Conservation (phyloP, 2,888 invertebrate genomes). For the Hesperia comma region DNA sequence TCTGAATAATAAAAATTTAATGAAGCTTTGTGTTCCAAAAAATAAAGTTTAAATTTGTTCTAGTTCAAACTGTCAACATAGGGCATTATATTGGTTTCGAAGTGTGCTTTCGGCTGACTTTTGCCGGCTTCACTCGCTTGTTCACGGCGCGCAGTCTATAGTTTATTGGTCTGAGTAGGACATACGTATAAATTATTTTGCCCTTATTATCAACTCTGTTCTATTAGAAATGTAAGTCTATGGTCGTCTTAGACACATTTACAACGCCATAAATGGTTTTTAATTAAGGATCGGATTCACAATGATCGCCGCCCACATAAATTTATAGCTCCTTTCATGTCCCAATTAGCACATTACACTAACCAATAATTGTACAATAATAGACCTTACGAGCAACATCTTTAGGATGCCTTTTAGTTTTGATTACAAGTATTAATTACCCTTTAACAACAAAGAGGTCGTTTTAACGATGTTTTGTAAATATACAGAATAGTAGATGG, state of each 20-base stretch:
- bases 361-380: slow-evolving; percentile 38
- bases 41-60: no score
- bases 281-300: slow-evolving; percentile 78
- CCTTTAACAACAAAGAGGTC: slow-evolving; percentile 10
- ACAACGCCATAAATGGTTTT: slow-evolving; percentile 76
- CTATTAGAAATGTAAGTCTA: slow-evolving; percentile 50
- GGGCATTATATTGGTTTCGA: no score
- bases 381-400: slow-evolving; percentile 9
- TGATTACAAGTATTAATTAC: slow-evolving; percentile 16
- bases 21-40: no score
- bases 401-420: slow-evolving; percentile 6
- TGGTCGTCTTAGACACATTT: slow-evolving; percentile 70
- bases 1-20: no score
- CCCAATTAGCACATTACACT: slow-evolving; percentile 61
- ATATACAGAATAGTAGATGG: slow-evolving; percentile 17
- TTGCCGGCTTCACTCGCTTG: no score
- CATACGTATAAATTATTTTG: neutral
- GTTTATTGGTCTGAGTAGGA: no score
- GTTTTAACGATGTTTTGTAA: slow-evolving; percentile 19
- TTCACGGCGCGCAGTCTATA: no score
- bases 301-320: slow-evolving; percentile 62
- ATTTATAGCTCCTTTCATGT: slow-evolving; percentile 56
- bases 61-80: no score
- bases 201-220: slow-evolving; percentile 17
- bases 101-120: no score